Evolutionary conservation across 1,140 invertebrate genomes (phyloP), one percentile per base, ranked within the genome.

Genomic region (Drosophila santomea): DNA sequence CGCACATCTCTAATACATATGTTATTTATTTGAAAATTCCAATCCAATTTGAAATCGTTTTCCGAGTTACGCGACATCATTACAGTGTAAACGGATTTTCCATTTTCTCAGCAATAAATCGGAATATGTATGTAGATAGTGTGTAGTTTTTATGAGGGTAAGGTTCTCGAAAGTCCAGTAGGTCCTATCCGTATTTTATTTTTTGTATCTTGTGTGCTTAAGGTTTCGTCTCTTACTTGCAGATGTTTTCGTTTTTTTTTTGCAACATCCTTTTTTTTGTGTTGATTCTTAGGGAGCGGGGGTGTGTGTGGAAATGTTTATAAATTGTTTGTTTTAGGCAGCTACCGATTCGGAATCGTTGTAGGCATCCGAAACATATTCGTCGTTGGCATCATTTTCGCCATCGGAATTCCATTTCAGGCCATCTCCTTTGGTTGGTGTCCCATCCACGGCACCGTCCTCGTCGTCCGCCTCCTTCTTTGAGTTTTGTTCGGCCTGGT

Each of bases 341-440:
- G 52, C 62, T 28, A 32, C 58, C 14, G 66, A 72, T 25, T 71
- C 67, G 14, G 35, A 23, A 35, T 48, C 68, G n/a, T 17, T 28
- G 15, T 68, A 66, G 25, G 32, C 52, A 55, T 82, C 80, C 47
- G 80, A 84, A 17, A 71, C 59, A 10, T 58, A 55, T 8, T 79
- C 80, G 12, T 38, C 77, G 3, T 67, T 55, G 48, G 39, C 52
- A 47, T 71, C 55, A 3, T 60, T 28, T 1, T 60, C 73, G 15
- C 41, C 73, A 10, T 61, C 59, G 7, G 72, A 64, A n/a, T 50
- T 43, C 15, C 41, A 76, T 23, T 76, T 68, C 15, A 47, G 44
- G 41, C 3, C 55, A 1, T 52, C 78, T 15, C 44, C 38, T n/a
- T 72, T 77, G n/a, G 60, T 32, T 35, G 48, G 44, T 0, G 76